Evolutionary conservation across 2,113 vertebrate genomes (phyloP).

Genomic region (Lycocorax pyrrhopterus): DNA sequence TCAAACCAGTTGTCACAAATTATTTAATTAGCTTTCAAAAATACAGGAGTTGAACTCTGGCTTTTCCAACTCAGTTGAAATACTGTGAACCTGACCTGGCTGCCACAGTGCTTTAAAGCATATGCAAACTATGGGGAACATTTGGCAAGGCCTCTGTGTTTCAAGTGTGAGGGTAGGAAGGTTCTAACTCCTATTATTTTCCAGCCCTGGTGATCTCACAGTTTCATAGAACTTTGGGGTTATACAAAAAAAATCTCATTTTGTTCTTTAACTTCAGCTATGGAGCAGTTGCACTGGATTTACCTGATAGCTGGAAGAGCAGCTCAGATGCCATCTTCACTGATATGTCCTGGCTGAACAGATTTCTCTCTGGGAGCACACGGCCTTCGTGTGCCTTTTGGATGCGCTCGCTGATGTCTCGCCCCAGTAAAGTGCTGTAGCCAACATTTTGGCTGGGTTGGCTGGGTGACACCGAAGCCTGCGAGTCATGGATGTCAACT

Average conservation of each 20-base stretch:
- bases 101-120: background rate
- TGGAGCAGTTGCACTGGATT: background rate
- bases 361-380: constrained; percentile 87
- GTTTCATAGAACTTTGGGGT: background rate
- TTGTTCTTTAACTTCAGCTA: background rate
- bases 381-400: constrained; percentile 84
- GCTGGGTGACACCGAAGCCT: constrained; percentile 75
- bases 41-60: constrained; percentile 43
- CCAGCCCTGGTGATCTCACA: background rate
- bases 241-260: background rate
- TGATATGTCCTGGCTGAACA: constrained; percentile 98
- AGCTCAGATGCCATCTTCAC: constrained; percentile 99
- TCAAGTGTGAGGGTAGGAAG: background rate
- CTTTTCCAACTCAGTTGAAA: constrained; percentile 42
- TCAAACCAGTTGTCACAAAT: constrained; percentile 55
- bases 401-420: constrained; percentile 84
- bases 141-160: background rate
- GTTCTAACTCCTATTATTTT: background rate
- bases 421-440: constrained; percentile 91
- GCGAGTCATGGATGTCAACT: constrained; percentile 85
- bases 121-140: background rate
- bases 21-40: constrained; percentile 66
- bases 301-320: constrained; percentile 97
- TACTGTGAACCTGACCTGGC: background rate
- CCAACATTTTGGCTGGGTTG: constrained; percentile 78